These are phyloP conservation scores for Netelia fuscicornis DNA, from an alignment of 2,888 invertebrate species.

Conservation along the genomic window DNA sequence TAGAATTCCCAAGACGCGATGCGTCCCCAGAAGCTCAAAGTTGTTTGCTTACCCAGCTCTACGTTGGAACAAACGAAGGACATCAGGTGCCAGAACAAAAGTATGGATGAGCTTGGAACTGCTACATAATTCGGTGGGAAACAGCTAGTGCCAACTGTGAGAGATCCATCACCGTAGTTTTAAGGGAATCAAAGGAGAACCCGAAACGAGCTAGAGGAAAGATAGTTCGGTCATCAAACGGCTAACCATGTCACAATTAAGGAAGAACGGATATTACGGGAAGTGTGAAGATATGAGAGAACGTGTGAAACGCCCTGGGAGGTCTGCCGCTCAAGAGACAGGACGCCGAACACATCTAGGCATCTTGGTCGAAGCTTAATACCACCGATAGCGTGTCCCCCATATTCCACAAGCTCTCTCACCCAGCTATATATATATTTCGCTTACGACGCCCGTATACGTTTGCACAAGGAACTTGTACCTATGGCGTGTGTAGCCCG, in stretches of 20 bases:
- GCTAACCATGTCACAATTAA: too few species aligned
- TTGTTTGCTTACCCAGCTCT: constrained; percentile 7
- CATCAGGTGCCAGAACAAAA: neutral
- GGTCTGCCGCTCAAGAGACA: constrained; percentile 2
- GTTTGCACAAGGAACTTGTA: constrained; percentile 50
- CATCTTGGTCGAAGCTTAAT: constrained; percentile 29
- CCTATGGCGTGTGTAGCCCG: constrained; percentile 23
- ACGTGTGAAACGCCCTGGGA: constrained; percentile 7
- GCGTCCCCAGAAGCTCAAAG: constrained; percentile 22
- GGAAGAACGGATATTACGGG: neutral
- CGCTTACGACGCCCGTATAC: neutral
- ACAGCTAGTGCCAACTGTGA: neutral
- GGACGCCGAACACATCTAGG: neutral
- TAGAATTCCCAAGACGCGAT: constrained; percentile 24
- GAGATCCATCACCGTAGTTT: too few species aligned
- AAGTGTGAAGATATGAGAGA: neutral
- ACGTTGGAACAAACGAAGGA: neutral
- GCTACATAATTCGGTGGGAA: neutral
- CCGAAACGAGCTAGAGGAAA: too few species aligned
- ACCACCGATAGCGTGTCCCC: constrained; percentile 12
- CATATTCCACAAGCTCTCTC: neutral
- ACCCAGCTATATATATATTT: neutral
- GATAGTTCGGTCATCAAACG: too few species aligned
- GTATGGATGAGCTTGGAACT: neutral
- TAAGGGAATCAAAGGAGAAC: too few species aligned